Evolutionary conservation across 2,888 invertebrate species (phyloP).

Genomic region (Dorcus parallelipipedus): DNA sequence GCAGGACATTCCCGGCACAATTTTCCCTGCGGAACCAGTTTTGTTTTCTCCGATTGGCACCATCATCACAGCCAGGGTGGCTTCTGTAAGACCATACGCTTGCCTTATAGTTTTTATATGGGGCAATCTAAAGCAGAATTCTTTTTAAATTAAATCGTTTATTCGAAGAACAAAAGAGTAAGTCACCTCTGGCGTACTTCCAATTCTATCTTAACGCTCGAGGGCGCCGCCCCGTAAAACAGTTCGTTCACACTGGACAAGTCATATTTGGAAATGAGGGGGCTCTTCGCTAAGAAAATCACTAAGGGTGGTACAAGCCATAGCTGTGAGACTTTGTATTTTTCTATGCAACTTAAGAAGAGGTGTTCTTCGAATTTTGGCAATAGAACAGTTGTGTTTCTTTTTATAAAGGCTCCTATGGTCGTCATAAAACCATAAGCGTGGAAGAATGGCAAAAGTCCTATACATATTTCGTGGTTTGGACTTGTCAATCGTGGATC

Average conservation of each 20-base stretch:
- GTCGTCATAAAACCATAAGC: conserved; percentile 31
- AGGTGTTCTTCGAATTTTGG: conserved; percentile 65
- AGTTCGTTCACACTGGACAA: conserved; percentile 45
- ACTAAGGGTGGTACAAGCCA: conserved; percentile 53
- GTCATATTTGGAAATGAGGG: conserved; percentile 48
- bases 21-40: conserved; percentile 61
- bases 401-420: conserved; percentile 26
- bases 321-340: conserved; percentile 40
- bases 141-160: background rate
- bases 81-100: conserved; percentile 76
- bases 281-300: conserved; percentile 52
- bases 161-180: background rate
- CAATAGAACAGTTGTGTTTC: conserved; percentile 28
- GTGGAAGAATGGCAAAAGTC: conserved; percentile 35
- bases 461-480: conserved; percentile 16
- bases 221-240: conserved; percentile 51
- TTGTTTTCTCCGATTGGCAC: conserved; percentile 44
- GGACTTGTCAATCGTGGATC: conserved; percentile 11
- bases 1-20: conserved; percentile 59
- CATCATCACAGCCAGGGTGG: conserved; percentile 56
- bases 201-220: conserved; percentile 7
- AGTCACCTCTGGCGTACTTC: conserved; percentile 9
- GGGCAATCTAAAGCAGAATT: conserved; percentile 46
- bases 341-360: conserved; percentile 65
- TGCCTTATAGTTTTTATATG: conserved; percentile 58